Conservation (phyloP, 2,797 vertebrate genomes). For the Halcyon smyrnensis region DNA sequence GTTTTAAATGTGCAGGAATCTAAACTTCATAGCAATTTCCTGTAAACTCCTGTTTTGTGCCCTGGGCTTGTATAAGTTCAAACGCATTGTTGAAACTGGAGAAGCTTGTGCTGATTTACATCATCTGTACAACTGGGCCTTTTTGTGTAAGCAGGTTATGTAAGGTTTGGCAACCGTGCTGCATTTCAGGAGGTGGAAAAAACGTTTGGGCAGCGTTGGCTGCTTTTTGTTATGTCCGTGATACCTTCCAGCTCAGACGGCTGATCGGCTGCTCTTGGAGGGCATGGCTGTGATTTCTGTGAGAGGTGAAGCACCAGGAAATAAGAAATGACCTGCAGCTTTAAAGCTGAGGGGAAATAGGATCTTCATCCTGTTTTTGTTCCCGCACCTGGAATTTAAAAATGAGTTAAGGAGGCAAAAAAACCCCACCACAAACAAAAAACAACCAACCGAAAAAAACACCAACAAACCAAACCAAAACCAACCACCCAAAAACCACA, state of each 20-base stretch:
- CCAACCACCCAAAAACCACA: too few relatives aligned
- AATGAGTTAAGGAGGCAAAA: not conserved
- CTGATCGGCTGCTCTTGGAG: not conserved
- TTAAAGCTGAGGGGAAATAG: not conserved
- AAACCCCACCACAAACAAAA: not conserved
- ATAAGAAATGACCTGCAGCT: constrained; percentile 5
- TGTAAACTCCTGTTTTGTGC: constrained; percentile 27
- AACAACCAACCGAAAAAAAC: too few relatives aligned
- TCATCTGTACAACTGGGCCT: not conserved
- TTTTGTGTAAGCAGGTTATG: constrained; percentile 53
- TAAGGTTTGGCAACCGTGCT: constrained; percentile 30
- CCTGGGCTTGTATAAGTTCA: not conserved
- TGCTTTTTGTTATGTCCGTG: not conserved
- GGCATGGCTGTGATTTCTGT: not conserved
- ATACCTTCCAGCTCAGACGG: constrained; percentile 10
- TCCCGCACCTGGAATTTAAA: constrained; percentile 38
- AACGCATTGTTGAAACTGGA: constrained; percentile 38
- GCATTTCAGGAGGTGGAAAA: constrained; percentile 17
- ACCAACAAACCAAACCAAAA: not conserved
- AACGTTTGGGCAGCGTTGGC: not conserved
- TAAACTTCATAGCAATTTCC: constrained; percentile 34
- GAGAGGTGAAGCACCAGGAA: not conserved
- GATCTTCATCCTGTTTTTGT: not conserved
- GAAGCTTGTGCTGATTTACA: constrained; percentile 30
- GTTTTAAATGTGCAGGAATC: constrained; percentile 14